Percentiles rank a stretch among this genome's conserved stretches.
phyloP scores from a whole-genome alignment of 2,797 vertebrate genomes.

The Sebastes glaucus region DNA sequence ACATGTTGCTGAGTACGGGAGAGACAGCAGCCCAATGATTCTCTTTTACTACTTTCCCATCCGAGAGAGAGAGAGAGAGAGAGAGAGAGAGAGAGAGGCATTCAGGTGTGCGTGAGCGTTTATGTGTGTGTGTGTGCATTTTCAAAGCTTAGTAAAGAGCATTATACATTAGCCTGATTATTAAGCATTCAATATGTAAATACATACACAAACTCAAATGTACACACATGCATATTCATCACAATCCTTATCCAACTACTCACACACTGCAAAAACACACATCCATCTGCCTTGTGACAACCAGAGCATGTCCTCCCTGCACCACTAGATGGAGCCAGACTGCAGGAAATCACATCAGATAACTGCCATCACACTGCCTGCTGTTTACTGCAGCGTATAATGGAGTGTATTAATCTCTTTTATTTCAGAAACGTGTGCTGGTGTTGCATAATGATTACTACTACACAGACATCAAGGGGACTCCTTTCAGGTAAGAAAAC shows the following conservation, averaged over 20 bases:
- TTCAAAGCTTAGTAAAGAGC: constrained; percentile 42
- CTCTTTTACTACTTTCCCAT: constrained; percentile 51
- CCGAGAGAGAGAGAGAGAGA: constrained; percentile 25
- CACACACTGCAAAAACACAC: neutral
- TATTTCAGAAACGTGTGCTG: constrained; percentile 94
- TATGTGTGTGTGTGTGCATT: constrained; percentile 10
- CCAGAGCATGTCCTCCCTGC: neutral
- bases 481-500: constrained; percentile 93
- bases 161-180: constrained; percentile 51
- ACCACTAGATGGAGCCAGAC: constrained; percentile 77
- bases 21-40: constrained; percentile 65
- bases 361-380: neutral
- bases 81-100: constrained; percentile 12
- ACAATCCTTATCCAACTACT: constrained; percentile 1
- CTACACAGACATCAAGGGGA: constrained; percentile 98
- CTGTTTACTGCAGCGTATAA: neutral
- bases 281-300: neutral
- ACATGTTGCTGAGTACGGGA: constrained; percentile 77
- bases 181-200: constrained; percentile 49
- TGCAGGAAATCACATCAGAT: constrained; percentile 44
- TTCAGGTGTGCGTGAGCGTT: constrained; percentile 23
- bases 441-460: constrained; percentile 99
- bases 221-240: constrained; percentile 22
- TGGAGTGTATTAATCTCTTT: constrained; percentile 4
- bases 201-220: neutral